These are phyloP conservation scores for Rhynchomys soricoides DNA, from an alignment of 2,113 vertebrate species.

Conservation along the genomic window DNA sequence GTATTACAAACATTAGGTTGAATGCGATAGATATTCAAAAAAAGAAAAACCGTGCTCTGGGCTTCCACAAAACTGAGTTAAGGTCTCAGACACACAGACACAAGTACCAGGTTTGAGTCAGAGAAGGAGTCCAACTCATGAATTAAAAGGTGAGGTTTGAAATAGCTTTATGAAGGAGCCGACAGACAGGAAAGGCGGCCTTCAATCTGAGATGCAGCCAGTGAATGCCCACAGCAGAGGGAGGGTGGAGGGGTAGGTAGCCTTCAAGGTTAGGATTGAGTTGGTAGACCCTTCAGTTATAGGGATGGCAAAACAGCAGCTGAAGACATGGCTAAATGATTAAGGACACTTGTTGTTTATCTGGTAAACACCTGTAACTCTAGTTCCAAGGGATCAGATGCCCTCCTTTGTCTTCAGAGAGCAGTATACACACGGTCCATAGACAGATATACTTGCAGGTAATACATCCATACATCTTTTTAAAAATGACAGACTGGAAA, in stretches of 20 bases:
- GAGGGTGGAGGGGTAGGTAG: too few species aligned
- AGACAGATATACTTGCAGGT: neutral
- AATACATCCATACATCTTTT: neutral
- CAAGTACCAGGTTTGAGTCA: neutral
- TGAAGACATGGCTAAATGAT: neutral
- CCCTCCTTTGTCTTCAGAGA: neutral
- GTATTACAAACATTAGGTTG: neutral
- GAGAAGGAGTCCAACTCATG: neutral
- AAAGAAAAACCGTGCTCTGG: neutral
- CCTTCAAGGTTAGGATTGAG: neutral
- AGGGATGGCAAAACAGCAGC: neutral
- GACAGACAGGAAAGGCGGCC: neutral
- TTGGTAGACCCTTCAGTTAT: neutral
- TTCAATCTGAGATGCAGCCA: neutral
- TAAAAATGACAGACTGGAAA: neutral
- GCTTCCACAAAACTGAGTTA: neutral
- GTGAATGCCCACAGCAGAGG: too few species aligned
- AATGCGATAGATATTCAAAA: neutral
- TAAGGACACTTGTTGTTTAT: neutral
- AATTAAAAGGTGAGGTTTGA: neutral
- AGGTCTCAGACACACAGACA: neutral
- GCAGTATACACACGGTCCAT: neutral
- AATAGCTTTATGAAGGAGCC: neutral
- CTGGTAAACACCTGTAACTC: neutral
- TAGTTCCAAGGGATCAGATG: neutral